Percentiles rank a stretch among this genome's conserved stretches.
Evolutionary conservation across 1,140 invertebrate species (phyloP).

Genomic region (Idris sp.): DNA sequence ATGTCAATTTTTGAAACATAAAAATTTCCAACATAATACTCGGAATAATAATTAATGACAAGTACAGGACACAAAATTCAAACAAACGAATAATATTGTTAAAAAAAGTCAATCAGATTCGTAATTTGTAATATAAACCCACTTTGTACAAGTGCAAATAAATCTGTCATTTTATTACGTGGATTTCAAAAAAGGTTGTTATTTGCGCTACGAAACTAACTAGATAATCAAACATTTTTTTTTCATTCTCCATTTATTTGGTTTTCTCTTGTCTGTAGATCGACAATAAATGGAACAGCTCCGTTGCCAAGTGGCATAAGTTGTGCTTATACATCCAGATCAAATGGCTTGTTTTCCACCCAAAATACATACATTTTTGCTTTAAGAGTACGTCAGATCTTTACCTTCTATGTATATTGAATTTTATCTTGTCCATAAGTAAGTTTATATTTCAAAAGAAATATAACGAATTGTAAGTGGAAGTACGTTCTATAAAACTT

Average conservation of each 20-base stretch:
- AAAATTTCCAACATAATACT: too few species aligned
- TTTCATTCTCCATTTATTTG: conserved; percentile 29
- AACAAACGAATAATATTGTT: too few species aligned
- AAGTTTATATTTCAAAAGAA: conserved; percentile 19
- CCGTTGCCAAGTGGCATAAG: conserved; percentile 39
- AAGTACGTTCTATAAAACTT: too few species aligned
- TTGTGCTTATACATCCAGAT: conserved; percentile 36
- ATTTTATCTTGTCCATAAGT: conserved; percentile 32
- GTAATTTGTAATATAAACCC: conserved; percentile 15
- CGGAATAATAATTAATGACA: too few species aligned
- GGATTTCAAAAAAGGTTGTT: conserved; percentile 15
- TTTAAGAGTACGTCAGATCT: conserved; percentile 24
- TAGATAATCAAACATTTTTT: conserved; percentile 35
- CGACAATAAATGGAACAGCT: conserved; percentile 30
- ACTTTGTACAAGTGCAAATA: conserved; percentile 21
- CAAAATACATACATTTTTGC: conserved; percentile 23
- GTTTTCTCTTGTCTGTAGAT: conserved; percentile 30
- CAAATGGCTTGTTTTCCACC: conserved; percentile 32
- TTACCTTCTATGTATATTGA: conserved; percentile 17
- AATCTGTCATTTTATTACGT: conserved; percentile 22
- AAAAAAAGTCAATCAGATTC: conserved; percentile 30
- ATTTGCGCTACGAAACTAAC: conserved; percentile 19
- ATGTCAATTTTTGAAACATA: not conserved
- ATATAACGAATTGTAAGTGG: too few species aligned
- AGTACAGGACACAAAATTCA: too few species aligned